Base-by-base conservation (phyloP, 2,113 vertebrate species). In the Pycnonotus jocosus region DNA sequence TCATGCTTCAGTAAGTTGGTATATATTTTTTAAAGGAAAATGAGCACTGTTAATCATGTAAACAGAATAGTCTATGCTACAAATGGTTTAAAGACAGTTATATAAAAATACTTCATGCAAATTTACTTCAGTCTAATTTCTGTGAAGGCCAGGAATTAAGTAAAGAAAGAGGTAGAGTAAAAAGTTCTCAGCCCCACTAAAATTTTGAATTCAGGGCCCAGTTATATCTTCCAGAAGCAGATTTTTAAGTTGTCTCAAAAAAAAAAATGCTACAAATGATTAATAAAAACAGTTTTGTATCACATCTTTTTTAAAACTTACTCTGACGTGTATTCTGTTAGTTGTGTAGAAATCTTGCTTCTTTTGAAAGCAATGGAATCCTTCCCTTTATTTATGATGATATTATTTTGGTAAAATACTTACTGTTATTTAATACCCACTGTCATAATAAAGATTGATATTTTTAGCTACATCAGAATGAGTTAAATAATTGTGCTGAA, bases 1-100 rank as follows among this genome's bases (percentile, higher is more conserved):
- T 99, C 81, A 99, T 99, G 99, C 98, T 99, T 50, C 99, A 99
- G 99, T 99, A 97, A 99, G 99, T 98, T 79, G 44, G 20, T 35
- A 15, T 44, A 11, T 74, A 10, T 81, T 47, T 33, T 73, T 79
- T 60, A 48, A 89, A 58, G 27, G 20, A 88, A 90, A 71, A n/a
- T 19, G 1, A 48, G 42, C 20, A n/a, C 14, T 56, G 12, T 68
- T 81, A 51, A 47, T 57, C 11, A 23, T 42, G 24, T 48, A 65
- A 56, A 74, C 74, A 71, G 15, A 65, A 13, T 11, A 22, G 24
- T 47, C 60, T 60, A n/a, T n/a, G n/a, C n/a, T n/a, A n/a, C n/a
- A n/a, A n/a, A 14, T 11, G 22, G 31, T 62, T 90, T 73, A 64
- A 96, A 84, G 25, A 33, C 33, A 58, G 27, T 62, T 74, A 66